Conservation (phyloP, 2,888 invertebrate genomes). For the Drosophila cognata region DNA sequence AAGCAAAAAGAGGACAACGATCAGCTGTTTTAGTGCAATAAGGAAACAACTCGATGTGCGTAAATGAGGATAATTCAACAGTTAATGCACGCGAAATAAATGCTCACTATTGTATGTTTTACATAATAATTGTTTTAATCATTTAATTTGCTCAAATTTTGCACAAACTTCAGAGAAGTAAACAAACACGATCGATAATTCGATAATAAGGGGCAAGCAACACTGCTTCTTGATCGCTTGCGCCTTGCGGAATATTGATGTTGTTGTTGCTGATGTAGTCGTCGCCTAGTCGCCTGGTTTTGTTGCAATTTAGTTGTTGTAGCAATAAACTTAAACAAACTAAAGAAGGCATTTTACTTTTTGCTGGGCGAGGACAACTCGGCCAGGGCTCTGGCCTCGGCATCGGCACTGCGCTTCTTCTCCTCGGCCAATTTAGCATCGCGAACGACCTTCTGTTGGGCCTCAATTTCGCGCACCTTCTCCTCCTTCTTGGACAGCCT, state of each 20-base stretch:
- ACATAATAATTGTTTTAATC: conserved; percentile 64
- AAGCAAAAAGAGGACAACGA: conserved; percentile 3
- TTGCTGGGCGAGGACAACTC: conserved; percentile 69
- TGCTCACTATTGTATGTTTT: conserved; percentile 34
- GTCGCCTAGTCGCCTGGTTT: conserved; percentile 23
- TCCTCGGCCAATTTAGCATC: conserved; percentile 91
- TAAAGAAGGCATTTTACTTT: conserved; percentile 41
- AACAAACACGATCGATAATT: conserved; percentile 58
- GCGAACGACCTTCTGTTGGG: conserved; percentile 88
- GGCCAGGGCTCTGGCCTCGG: conserved; percentile 78
- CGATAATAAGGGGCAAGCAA: conserved; percentile 56
- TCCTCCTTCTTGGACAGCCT: conserved; percentile 89
- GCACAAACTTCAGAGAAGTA: conserved; percentile 60
- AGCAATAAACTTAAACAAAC: conserved; percentile 56
- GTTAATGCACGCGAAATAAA: not conserved
- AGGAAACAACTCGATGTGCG: not conserved
- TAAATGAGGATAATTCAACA: not conserved
- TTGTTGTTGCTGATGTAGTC: conserved; percentile 31
- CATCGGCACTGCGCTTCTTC: conserved; percentile 88
- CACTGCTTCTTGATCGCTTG: conserved; percentile 35
- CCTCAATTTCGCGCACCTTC: conserved; percentile 88
- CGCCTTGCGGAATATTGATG: conserved; percentile 50
- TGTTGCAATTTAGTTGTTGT: conserved; percentile 29
- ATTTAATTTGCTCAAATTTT: conserved; percentile 61
- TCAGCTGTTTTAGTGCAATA: conserved; percentile 26